Evolutionary conservation across 2,888 invertebrate genomes (phyloP), one percentile per base, ranked within the genome.

Genomic region (Asteroscopus sphinx): DNA sequence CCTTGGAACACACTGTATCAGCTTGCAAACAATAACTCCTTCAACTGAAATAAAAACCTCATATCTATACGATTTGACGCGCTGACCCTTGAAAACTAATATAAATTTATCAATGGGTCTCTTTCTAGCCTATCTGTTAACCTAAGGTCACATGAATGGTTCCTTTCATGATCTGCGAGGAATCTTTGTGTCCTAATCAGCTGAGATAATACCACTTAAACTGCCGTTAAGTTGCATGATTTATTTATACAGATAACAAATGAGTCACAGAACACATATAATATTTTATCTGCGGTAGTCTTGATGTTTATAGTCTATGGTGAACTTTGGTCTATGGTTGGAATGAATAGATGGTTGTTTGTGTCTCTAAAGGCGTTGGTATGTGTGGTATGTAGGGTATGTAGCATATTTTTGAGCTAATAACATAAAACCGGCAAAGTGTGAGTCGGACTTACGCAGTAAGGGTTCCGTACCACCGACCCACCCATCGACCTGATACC

Each of bases 191-290:
- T 76, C 63, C 69, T 87, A 89, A 90, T 91, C 90, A 85, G 83
- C 80, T 64, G 51, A 84, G 91, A 92, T 91, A 91, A 83, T 83
- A 76, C 66, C 84, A 87, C 90, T 93, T 92, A 90, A 89, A 90
- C 82, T 82, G 82, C 82, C 81, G 81, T 92, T 87, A 92, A 87
- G 77, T 76, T 83, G 76, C 83, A 89, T 92, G 92, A 93, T 93
- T 93, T 93, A 93, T 89, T 79, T 55, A 46, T 36, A 26, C 26
- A 68, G 74, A 74, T 74, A 74, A 74, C 37, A 35, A 35, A 40
- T 63, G 61, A 62, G 69, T 59, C 25, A 65, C 47, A 47, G 42
- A 47, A 44, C 52, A 26, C 46, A 51, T 51, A 64, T 58, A 51
- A 51, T 72, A 58, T 49, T 59, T 57, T 68, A 65, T 72, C 64